phyloP scores from a whole-genome alignment of 2,797 vertebrate species.

The Chanos chanos region DNA sequence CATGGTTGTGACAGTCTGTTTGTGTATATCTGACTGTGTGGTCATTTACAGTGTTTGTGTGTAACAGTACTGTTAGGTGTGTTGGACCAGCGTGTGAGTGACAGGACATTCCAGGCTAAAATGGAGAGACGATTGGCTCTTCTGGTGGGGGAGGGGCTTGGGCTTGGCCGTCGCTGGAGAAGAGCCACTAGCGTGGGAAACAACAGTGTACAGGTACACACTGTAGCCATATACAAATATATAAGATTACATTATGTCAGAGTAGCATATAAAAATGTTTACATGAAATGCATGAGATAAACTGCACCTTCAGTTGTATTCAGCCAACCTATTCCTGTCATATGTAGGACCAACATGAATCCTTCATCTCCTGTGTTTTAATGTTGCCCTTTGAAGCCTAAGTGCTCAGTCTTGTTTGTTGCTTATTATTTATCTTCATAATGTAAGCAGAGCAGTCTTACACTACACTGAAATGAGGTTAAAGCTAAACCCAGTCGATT shows the following conservation, averaged over 20 bases:
- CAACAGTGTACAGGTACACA: conserved; percentile 84
- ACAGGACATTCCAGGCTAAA: conserved; percentile 86
- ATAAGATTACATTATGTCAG: not conserved
- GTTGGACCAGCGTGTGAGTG: conserved; percentile 78
- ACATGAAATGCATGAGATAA: too few species aligned
- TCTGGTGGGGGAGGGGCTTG: conserved; percentile 83
- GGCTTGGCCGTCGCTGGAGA: conserved; percentile 74
- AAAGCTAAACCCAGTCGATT: too few species aligned
- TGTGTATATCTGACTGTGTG: conserved; percentile 21
- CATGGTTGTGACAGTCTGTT: not conserved
- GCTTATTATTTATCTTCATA: too few species aligned
- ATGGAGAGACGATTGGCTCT: conserved; percentile 89
- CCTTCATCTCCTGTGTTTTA: too few species aligned
- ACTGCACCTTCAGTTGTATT: too few species aligned
- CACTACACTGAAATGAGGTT: too few species aligned
- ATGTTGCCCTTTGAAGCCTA: too few species aligned
- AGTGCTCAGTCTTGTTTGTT: too few species aligned
- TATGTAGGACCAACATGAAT: too few species aligned
- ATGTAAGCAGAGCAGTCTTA: too few species aligned
- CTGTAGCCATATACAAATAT: not conserved
- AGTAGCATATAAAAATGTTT: not conserved
- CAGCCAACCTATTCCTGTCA: too few species aligned
- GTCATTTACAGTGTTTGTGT: conserved; percentile 6
- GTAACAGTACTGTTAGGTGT: conserved; percentile 86
- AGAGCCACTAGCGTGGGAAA: conserved; percentile 83